phyloP scores from a whole-genome alignment of 1,140 invertebrate species.

The Plectrocnemia conspersa region DNA sequence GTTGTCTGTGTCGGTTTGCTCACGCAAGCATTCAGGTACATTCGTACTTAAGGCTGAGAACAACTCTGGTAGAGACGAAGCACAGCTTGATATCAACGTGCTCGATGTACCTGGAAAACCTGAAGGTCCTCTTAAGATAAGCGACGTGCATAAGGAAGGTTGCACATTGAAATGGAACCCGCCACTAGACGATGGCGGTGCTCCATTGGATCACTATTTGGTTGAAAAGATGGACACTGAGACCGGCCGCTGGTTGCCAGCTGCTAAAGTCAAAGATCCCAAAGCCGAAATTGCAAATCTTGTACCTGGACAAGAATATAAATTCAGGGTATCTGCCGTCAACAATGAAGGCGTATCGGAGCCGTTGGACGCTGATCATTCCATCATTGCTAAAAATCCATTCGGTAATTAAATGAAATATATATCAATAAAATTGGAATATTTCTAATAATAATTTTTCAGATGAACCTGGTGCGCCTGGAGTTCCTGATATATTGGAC shows the following conservation, averaged over 20 bases:
- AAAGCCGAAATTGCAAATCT: constrained; percentile 80
- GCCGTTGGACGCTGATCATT: constrained; percentile 80
- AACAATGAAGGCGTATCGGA: constrained; percentile 94
- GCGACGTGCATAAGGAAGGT: constrained; percentile 89
- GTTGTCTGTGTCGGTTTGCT: constrained; percentile 66
- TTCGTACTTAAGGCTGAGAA: constrained; percentile 88
- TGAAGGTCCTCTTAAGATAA: constrained; percentile 83
- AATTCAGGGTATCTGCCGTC: constrained; percentile 93
- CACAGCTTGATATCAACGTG: constrained; percentile 81
- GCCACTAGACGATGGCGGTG: constrained; percentile 86
- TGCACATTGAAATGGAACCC: constrained; percentile 92
- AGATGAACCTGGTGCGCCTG: constrained; percentile 89
- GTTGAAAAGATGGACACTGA: constrained; percentile 88
- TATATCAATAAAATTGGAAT: no score
- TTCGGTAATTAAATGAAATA: constrained; percentile 73
- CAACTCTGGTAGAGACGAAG: constrained; percentile 84
- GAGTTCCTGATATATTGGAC: constrained; percentile 81
- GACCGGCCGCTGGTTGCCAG: constrained; percentile 79
- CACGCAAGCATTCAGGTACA: constrained; percentile 77
- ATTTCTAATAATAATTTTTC: constrained; percentile 33
- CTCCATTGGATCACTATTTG: constrained; percentile 85
- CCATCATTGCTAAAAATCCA: constrained; percentile 95
- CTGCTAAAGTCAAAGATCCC: constrained; percentile 68
- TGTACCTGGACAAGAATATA: constrained; percentile 90
- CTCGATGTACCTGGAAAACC: constrained; percentile 85